Evolutionary conservation across 1,140 invertebrate species (phyloP).

Genomic region (Phocides pigmalion): DNA sequence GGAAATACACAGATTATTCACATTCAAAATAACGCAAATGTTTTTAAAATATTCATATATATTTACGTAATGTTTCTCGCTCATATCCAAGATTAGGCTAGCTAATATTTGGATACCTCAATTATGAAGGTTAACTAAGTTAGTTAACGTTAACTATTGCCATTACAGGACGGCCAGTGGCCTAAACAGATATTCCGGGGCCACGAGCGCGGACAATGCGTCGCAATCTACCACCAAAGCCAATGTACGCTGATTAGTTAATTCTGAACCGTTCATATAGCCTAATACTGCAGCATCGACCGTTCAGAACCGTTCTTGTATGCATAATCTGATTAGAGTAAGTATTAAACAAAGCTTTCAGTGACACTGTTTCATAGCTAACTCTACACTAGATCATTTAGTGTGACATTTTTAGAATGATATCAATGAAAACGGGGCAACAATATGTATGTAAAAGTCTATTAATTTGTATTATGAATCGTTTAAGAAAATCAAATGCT

Average conservation of each 20-base stretch:
- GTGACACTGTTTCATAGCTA: conserved; percentile 61
- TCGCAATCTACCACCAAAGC: conserved; percentile 73
- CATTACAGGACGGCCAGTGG: conserved; percentile 75
- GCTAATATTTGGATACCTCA: conserved; percentile 50
- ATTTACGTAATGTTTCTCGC: background rate
- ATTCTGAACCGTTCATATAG: conserved; percentile 75
- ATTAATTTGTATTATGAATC: conserved; percentile 60
- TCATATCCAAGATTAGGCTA: background rate
- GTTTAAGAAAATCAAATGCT: conserved; percentile 82
- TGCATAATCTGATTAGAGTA: conserved; percentile 82
- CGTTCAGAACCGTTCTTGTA: conserved; percentile 77
- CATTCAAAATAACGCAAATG: too few relatives aligned
- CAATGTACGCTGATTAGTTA: conserved; percentile 81
- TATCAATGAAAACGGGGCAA: background rate
- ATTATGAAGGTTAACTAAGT: conserved; percentile 66
- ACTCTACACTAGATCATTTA: conserved; percentile 4
- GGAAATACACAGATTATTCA: too few relatives aligned
- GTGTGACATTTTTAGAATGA: background rate
- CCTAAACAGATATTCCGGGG: conserved; percentile 82
- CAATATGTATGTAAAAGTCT: background rate
- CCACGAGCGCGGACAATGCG: conserved; percentile 77
- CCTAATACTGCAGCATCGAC: conserved; percentile 67
- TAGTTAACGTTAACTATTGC: conserved; percentile 68
- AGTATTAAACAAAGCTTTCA: conserved; percentile 77
- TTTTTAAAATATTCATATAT: background rate